phyloP scores from a whole-genome alignment of 2,113 vertebrate genomes.

The Poeciliopsis occidentalis region DNA sequence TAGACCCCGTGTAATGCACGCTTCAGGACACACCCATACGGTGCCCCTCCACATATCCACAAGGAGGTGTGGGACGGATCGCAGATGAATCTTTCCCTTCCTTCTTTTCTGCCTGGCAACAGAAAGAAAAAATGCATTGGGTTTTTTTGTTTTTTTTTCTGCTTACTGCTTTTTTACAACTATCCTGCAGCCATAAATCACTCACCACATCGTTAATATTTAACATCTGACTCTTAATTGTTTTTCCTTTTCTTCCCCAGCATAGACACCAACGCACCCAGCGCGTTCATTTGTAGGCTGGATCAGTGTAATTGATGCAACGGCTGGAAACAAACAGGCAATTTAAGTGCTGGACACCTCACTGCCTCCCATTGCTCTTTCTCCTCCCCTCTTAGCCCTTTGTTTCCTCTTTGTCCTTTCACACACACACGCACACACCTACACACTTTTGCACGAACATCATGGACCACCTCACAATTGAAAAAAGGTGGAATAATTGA shows the following conservation, averaged over 20 bases:
- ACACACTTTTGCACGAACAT: slow-evolving; percentile 46
- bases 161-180: slow-evolving; percentile 21
- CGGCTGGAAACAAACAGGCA: slow-evolving; percentile 86
- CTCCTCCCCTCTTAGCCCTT: slow-evolving; percentile 27
- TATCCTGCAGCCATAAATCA: slow-evolving; percentile 36
- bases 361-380: slow-evolving; percentile 64
- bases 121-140: slow-evolving; percentile 23
- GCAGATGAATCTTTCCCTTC: slow-evolving; percentile 22
- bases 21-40: slow-evolving; percentile 25
- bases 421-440: slow-evolving; percentile 43
- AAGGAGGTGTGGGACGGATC: slow-evolving; percentile 25
- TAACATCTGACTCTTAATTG: slow-evolving; percentile 64
- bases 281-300: slow-evolving; percentile 46
- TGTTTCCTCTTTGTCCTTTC: slow-evolving; percentile 46
- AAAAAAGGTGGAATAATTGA: slow-evolving; percentile 68
- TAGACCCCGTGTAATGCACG: slow-evolving; percentile 36
- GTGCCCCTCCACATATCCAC: slow-evolving; percentile 1
- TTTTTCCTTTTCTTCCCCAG: slow-evolving; percentile 32
- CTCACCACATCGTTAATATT: slow-evolving; percentile 49
- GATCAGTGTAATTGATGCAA: slow-evolving; percentile 79
- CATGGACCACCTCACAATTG: slow-evolving; percentile 46
- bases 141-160: not conserved
- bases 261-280: slow-evolving; percentile 45
- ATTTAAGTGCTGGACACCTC: slow-evolving; percentile 86
- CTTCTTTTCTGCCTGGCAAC: slow-evolving; percentile 23